A percentile compares a stretch with the other conserved stretches of the same genome.
Evolutionary conservation across 2,113 vertebrate genomes (phyloP).

Genomic region (Turnix velox): DNA sequence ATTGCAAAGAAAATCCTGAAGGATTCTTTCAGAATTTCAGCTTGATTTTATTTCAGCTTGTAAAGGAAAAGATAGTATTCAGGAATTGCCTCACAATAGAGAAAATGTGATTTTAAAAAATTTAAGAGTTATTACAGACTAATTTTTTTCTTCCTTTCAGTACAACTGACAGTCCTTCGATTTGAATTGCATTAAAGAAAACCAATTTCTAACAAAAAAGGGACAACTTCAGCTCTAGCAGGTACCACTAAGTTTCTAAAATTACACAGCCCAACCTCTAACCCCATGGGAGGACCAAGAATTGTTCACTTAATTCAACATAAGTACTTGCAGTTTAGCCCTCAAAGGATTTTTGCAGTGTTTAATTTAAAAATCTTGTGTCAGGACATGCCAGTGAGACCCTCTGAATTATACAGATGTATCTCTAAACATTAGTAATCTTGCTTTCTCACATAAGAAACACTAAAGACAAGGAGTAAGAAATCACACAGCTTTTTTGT

Average conservation of each 20-base stretch:
- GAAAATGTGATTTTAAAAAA: not conserved
- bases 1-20: not conserved
- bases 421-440: not conserved
- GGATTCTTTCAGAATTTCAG: conserved; percentile 7
- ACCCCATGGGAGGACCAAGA: not conserved
- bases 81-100: not conserved
- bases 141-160: not conserved
- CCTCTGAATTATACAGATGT: not conserved
- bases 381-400: not conserved
- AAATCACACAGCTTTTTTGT: not conserved
- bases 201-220: not conserved
- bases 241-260: not conserved
- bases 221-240: not conserved
- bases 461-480: not conserved
- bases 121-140: not conserved
- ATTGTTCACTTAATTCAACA: not conserved
- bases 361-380: not conserved
- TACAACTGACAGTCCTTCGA: not conserved
- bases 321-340: not conserved
- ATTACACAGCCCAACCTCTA: not conserved
- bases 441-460: not conserved
- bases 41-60: not conserved
- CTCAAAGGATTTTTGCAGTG: not conserved
- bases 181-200: not conserved
- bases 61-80: not conserved